These are phyloP conservation scores for Amblyjoppa proteus DNA, from an alignment of 2,888 invertebrate genomes.

Conservation along the genomic window DNA sequence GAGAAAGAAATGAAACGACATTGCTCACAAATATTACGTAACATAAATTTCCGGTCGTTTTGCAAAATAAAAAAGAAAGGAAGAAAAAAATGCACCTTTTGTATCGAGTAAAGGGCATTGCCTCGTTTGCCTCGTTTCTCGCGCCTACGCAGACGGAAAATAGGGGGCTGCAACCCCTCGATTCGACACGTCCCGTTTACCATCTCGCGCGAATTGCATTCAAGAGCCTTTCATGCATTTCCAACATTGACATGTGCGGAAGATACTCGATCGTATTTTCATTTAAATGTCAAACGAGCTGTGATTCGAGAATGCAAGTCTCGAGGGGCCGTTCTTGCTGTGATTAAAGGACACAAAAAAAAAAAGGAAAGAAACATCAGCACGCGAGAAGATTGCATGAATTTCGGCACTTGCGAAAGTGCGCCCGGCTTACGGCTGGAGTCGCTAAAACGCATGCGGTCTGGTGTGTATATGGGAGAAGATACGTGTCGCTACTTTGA, in stretches of 20 bases:
- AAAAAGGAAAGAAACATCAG: background rate
- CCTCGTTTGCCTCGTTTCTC: background rate
- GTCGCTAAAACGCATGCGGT: background rate
- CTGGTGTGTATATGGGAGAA: conserved; percentile 33
- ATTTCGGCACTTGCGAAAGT: conserved; percentile 26
- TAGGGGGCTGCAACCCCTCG: background rate
- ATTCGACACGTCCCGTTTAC: conserved; percentile 1
- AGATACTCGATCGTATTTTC: conserved; percentile 20
- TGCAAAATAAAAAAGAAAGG: background rate
- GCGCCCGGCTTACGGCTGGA: background rate
- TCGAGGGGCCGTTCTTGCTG: background rate
- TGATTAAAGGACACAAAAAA: background rate
- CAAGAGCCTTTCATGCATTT: conserved; percentile 25
- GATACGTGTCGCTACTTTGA: conserved; percentile 65
- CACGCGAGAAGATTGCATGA: conserved; percentile 26
- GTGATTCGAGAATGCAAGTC: conserved; percentile 15
- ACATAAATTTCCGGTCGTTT: background rate
- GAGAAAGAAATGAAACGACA: background rate
- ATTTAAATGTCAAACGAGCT: conserved; percentile 46
- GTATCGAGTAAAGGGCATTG: background rate
- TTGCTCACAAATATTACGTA: background rate
- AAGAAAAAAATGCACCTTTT: background rate
- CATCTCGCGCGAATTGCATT: conserved; percentile 21
- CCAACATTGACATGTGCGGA: conserved; percentile 8
- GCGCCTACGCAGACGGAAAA: background rate